Conservation (phyloP, 1,140 invertebrate species). For the Liolophura sinensis region DNA sequence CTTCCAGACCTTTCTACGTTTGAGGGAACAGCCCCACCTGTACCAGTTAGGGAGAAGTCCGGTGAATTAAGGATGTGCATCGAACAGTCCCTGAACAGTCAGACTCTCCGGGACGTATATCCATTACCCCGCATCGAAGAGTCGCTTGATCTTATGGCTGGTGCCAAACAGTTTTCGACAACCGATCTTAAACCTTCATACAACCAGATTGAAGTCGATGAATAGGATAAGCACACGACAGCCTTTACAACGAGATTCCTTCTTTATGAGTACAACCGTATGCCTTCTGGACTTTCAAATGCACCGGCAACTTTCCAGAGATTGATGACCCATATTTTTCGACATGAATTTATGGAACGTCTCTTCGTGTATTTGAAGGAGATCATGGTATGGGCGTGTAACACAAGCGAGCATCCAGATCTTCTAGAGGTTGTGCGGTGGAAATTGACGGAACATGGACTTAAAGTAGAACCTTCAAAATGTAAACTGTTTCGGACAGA, state of each 20-base stretch:
- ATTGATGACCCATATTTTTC: conserved; percentile 22
- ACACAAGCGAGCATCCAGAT: background rate
- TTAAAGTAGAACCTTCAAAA: conserved; percentile 12
- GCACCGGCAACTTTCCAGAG: conserved; percentile 52
- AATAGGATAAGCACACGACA: conserved; percentile 25
- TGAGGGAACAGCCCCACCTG: background rate
- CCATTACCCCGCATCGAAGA: no score
- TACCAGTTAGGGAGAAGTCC: conserved; percentile 30
- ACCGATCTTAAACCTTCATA: conserved; percentile 38
- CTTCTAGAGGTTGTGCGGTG: conserved; percentile 6
- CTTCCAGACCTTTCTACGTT: no score
- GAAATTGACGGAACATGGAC: conserved; percentile 2
- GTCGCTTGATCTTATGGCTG: conserved; percentile 18
- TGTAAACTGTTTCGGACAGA: conserved; percentile 2
- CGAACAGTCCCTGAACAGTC: conserved; percentile 30
- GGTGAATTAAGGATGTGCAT: conserved; percentile 32
- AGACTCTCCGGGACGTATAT: conserved; percentile 21
- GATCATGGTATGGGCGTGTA: background rate
- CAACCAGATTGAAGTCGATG: conserved; percentile 55
- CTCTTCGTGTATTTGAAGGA: conserved; percentile 2
- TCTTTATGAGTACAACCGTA: conserved; percentile 17
- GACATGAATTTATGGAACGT: background rate
- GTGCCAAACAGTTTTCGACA: conserved; percentile 29
- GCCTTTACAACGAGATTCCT: conserved; percentile 22
- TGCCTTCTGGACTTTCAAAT: conserved; percentile 58